A percentile compares a stretch with the other conserved stretches of the same genome.
These are phyloP conservation scores for Umimayanthus chanpuru DNA, from an alignment of 92 coral and sea anemone species.

Conservation along the genomic window DNA sequence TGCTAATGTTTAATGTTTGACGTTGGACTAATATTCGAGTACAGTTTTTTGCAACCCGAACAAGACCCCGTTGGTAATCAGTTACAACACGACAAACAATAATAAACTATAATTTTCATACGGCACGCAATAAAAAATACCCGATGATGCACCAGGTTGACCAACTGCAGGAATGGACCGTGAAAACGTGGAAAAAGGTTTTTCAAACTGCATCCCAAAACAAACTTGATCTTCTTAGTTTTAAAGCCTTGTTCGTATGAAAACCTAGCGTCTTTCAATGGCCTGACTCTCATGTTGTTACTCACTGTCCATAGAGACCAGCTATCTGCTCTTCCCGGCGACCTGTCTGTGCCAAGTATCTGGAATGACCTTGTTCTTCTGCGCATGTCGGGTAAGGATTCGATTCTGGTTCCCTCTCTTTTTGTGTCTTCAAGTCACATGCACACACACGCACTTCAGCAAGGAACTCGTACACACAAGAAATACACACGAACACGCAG, in stretches of 20 bases:
- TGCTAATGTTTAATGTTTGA: too few species aligned
- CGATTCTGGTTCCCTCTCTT: not conserved
- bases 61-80: too few species aligned
- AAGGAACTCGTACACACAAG: not conserved
- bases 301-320: constrained; percentile 2
- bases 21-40: too few species aligned
- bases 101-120: too few species aligned
- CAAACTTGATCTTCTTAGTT: too few species aligned
- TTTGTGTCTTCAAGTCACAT: not conserved
- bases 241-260: not conserved
- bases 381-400: constrained; percentile 29
- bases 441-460: not conserved
- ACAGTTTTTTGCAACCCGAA: too few species aligned
- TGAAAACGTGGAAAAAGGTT: too few species aligned
- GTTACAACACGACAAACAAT: too few species aligned
- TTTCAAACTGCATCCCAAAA: too few species aligned
- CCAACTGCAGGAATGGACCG: too few species aligned
- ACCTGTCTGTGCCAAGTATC: not conserved
- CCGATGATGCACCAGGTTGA: too few species aligned
- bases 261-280: not conserved
- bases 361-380: constrained; percentile 16
- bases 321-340: constrained; percentile 35
- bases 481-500: not conserved
- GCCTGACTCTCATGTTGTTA: not conserved
- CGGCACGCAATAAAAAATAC: too few species aligned